Base-by-base conservation (phyloP, 2,113 vertebrate species). In the Archocentrus centrarchus region DNA sequence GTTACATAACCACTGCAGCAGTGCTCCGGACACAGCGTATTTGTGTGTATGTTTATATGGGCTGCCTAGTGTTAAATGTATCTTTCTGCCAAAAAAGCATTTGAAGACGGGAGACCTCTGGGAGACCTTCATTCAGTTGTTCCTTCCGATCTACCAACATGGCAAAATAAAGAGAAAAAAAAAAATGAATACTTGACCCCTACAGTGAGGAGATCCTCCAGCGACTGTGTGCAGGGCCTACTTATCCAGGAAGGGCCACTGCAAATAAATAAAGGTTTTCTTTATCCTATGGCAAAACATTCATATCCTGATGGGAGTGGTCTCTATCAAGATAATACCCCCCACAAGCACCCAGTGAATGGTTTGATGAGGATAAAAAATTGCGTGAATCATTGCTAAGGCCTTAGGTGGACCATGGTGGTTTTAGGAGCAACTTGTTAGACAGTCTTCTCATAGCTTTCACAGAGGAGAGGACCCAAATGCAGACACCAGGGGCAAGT, bases 1-100 rank as follows among this genome's bases (percentile, higher is more conserved):
- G 91, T 95, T 95, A 93, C 93, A 90, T 95, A 94, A 95, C 81
- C 87, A 93, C 93, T 94, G 94, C 94, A 93, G 93, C 89, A 92
- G 87, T 24, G n/a, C 57, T 70, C 27, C 20, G 91, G 88, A 88
- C 88, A 75, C 86, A 64, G 77, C 44, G 7, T 70, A 6, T 35
- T n/a, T 55, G 3, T 70, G 11, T 70, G 47, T 37, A 22, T 75
- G 53, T 76, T 27, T 75, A 53, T 80, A 73, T 50, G 66, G 62
- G 59, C 20, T 66, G 39, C 2, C 5, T 59, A 27, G 41, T 70
- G 41, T 66, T 30, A 70, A 73, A 83, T 58, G 14, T 59, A 47
- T 84, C 20, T n/a, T 77, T 77, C 8, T 1, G 18, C 66, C 44
- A 64, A 32, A 75, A 61, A 44, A 75, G 70, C 32, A 30, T 85